Evolutionary conservation across 2,888 invertebrate species (phyloP).

Genomic region (Dynastes tityus): DNA sequence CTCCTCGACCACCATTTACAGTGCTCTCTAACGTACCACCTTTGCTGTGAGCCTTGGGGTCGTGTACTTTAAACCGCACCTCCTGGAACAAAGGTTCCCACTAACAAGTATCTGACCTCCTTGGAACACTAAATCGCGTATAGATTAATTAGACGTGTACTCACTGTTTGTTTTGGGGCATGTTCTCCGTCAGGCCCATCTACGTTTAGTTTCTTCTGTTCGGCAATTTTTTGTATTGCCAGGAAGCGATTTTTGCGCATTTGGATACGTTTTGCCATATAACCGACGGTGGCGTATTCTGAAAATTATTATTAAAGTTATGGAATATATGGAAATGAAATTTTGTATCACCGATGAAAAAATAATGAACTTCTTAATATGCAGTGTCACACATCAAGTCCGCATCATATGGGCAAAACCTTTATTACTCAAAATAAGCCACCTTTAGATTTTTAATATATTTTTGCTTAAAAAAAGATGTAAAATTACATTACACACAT

Average conservation of each 20-base stretch:
- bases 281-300: constrained; percentile 99
- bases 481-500: too few relatives aligned
- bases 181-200: constrained; percentile 85
- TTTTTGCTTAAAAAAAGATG: too few relatives aligned
- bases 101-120: constrained; percentile 75
- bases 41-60: constrained; percentile 94
- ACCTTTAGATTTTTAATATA: too few relatives aligned
- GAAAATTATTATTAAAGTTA: constrained; percentile 64
- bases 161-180: constrained; percentile 85
- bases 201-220: constrained; percentile 90
- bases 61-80: constrained; percentile 96
- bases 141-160: constrained; percentile 67
- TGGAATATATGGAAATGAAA: too few relatives aligned
- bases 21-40: constrained; percentile 94
- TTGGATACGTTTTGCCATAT: constrained; percentile 97
- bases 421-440: too few relatives aligned
- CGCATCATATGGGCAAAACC: too few relatives aligned
- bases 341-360: too few relatives aligned
- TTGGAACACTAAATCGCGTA: background rate
- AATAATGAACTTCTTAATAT: too few relatives aligned
- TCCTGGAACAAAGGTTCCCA: constrained; percentile 84
- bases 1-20: constrained; percentile 85
- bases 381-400: too few relatives aligned
- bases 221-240: constrained; percentile 92
- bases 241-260: constrained; percentile 95